Evolutionary conservation across 2,888 invertebrate genomes (phyloP).

Genomic region (Zeuzera pyrina): DNA sequence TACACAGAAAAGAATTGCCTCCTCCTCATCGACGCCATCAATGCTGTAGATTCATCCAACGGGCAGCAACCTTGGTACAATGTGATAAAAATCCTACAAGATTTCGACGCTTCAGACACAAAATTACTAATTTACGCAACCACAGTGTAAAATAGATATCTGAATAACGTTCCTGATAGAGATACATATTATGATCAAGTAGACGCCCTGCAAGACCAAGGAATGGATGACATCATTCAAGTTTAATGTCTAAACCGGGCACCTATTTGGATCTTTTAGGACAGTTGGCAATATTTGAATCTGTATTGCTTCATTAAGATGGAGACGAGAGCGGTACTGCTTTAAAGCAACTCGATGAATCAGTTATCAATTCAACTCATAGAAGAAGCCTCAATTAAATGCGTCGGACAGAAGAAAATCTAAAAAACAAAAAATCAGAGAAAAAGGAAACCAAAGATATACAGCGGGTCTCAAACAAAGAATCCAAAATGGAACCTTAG

Average conservation of each 20-base stretch:
- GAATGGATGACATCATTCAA: conserved; percentile 89
- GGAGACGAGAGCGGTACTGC: conserved; percentile 77
- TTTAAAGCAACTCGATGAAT: conserved; percentile 76
- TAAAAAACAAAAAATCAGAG: conserved; percentile 68
- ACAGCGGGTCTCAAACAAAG: conserved; percentile 73
- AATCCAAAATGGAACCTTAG: conserved; percentile 72
- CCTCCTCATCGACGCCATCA: conserved; percentile 91
- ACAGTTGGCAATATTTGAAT: conserved; percentile 96
- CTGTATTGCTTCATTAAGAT: conserved; percentile 91
- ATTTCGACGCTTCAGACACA: conserved; percentile 96
- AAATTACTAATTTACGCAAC: conserved; percentile 97
- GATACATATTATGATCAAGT: conserved; percentile 98
- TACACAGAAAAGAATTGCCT: conserved; percentile 96
- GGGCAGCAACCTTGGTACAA: conserved; percentile 83
- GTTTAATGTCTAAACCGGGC: conserved; percentile 93
- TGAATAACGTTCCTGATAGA: conserved; percentile 94
- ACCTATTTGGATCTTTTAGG: conserved; percentile 94
- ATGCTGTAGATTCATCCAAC: conserved; percentile 81
- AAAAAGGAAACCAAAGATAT: conserved; percentile 79
- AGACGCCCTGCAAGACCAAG: conserved; percentile 95
- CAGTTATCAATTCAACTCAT: conserved; percentile 81
- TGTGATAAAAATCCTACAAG: conserved; percentile 86
- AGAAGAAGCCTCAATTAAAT: conserved; percentile 57
- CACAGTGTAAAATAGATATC: conserved; percentile 94
- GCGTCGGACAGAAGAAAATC: conserved; percentile 84